Base-by-base conservation (phyloP, 2,888 invertebrate species). In the Rhopalosiphum nymphaeae region DNA sequence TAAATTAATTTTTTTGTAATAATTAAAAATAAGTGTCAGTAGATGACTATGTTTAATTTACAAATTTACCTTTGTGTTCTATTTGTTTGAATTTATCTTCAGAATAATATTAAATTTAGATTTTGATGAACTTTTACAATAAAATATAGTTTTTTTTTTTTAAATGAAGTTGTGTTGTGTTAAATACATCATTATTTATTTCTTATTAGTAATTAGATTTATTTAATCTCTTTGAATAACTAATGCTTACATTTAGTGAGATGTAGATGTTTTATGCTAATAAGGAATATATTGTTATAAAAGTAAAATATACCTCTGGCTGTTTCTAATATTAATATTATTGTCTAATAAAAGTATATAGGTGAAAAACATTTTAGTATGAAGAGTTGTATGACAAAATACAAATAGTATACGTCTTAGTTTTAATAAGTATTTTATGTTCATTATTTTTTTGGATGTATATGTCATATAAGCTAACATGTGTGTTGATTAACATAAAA, bases 61-160 rank as follows among this genome's bases (percentile, higher is more conserved):
- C 9, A 57, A 61, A 57, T n/a, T 49, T 67, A 46, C 11, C 25
- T 57, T 44, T 25, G 29, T 46, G 13, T 49, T 49, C 11, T 49
- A n/a, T 88, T 88, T 16, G 21, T 85, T 91, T 44, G 44, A 85
- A 86, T 57, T 85, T 44, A n/a, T 46, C 21, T 0, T 44, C 4
- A 25, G 26, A 85, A 56, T 91, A 46, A 29, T 84, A 85, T 85
- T 85, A 56, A 57, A 56, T 56, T 85, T 85, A 84, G n/a, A 91
- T 85, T 42, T n/a, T 91, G 53, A 29, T 53, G 25, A 36, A 42
- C 2, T 90, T 90, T 67, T 67, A 36, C 9, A 36, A 61, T n/a
- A 46, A 90, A 90, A 78, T 36, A 78, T 21, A 78, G 67, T 67
- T 36, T 36, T n/a, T 44, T 61, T 90, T n/a, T 90, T 25, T 46